phyloP scores from a whole-genome alignment of 2,888 invertebrate genomes.

The Brachycybe producta region DNA sequence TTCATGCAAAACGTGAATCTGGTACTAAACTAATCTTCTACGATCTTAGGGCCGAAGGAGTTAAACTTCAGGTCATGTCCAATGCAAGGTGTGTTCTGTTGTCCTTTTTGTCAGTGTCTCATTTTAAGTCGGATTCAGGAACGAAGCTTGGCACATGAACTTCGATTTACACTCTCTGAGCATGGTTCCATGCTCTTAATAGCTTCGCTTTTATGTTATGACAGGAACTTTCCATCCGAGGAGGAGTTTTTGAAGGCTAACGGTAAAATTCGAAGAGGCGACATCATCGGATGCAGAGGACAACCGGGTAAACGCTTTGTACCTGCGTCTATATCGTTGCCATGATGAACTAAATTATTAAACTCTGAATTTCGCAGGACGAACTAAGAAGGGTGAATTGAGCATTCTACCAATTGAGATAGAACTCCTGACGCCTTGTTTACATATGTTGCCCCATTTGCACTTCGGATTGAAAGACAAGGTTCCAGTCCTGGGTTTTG shows the following conservation, averaged over 20 bases:
- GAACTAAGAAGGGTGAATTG: conserved; percentile 94
- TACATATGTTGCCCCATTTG: conserved; percentile 94
- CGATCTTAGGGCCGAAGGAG: conserved; percentile 88
- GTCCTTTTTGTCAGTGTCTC: conserved; percentile 3
- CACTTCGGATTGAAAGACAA: conserved; percentile 97
- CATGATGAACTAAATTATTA: conserved; percentile 24
- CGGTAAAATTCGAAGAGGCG: conserved; percentile 77
- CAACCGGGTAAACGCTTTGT: conserved; percentile 36
- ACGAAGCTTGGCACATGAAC: too few relatives aligned
- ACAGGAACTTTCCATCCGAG: conserved; percentile 40
- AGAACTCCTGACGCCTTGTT: conserved; percentile 80
- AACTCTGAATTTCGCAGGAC: conserved; percentile 38
- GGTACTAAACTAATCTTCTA: conserved; percentile 92
- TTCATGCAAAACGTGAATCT: conserved; percentile 87
- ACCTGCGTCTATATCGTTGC: too few relatives aligned
- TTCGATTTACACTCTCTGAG: too few relatives aligned
- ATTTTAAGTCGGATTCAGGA: too few relatives aligned
- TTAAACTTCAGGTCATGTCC: conserved; percentile 90
- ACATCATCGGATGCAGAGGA: conserved; percentile 65
- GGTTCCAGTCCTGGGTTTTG: conserved; percentile 31
- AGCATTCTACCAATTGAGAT: conserved; percentile 79
- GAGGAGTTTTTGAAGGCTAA: conserved; percentile 62
- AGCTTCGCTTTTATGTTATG: conserved; percentile 4
- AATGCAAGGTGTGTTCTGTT: conserved; percentile 49
- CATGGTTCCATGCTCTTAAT: too few relatives aligned